Base-by-base conservation (phyloP, 1,140 invertebrate species). In the Lasioglossum albipes region DNA sequence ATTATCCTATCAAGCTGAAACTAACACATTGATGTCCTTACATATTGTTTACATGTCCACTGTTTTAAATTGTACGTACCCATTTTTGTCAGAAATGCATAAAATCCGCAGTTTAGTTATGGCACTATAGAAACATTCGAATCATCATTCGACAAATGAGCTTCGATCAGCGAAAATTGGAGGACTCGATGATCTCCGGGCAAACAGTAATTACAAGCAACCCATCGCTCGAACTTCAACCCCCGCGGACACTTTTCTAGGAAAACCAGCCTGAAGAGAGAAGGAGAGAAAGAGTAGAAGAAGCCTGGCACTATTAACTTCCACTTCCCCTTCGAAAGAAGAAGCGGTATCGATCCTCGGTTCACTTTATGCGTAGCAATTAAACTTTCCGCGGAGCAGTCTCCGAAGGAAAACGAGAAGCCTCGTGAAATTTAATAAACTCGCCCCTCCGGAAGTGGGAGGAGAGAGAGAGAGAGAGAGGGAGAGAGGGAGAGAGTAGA, bases 401-500 rank as follows among this genome's bases (percentile, higher is more conserved):
- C 52, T 41, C 45, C 36, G 54, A 36, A 7, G 52, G 27, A 65
- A 68, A 59, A 57, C 65, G 64, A 41, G 52, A 42, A 59, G 22
- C 49, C 61, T 22, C 22, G 36, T 16, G 69, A 70, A 62, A 79
- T 73, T 52, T 42, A 68, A 80, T 75, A 80, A 74, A 71, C 49
- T 36, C 36, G 7, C 20, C n/a, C 6, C 10, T 36, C 12, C 2
- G 45, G 2, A 10, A 0, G 10, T 13, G 45, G 45, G 45, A 3
- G 10, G 13, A 2, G 45, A 10, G 45, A 12, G 10, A 45, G 45
- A 45, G 9, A 12, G 36, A 20, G 3, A 2, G 31, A 27, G 27
- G 1, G 27, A 27, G 27, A 27, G 27, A 27, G 27, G 1, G 27
- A 27, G 62, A 31, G 31, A 20, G 31, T 16, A 5, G 18, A 70